Conservation (phyloP, 2,797 vertebrate genomes). For the Babyrousa celebensis region DNA sequence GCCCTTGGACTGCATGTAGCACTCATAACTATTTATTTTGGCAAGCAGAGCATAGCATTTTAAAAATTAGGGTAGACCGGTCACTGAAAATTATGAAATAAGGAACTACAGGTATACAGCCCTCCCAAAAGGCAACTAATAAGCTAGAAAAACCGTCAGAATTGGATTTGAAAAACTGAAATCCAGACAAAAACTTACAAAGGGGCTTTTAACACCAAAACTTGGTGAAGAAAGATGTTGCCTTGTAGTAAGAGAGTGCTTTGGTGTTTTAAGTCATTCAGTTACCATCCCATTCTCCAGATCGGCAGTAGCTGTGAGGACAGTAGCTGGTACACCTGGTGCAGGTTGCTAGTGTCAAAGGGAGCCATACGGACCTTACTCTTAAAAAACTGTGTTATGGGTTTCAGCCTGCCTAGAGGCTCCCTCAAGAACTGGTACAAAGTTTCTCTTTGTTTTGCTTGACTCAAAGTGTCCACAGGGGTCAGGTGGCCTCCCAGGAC, state of each 20-base stretch:
- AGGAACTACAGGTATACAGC: slow-evolving; percentile 13
- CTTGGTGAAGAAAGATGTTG: slow-evolving; percentile 44
- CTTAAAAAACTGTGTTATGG: slow-evolving; percentile 60
- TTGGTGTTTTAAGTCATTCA: slow-evolving; percentile 39
- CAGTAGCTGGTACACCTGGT: neutral
- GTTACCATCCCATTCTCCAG: neutral
- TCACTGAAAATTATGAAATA: slow-evolving; percentile 28
- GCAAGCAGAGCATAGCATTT: neutral
- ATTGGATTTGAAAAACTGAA: slow-evolving; percentile 42
- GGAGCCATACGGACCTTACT: slow-evolving; percentile 34
- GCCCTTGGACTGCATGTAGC: neutral
- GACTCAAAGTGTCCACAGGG: slow-evolving; percentile 8
- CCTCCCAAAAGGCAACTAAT: neutral
- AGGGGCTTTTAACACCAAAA: neutral
- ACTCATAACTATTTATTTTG: slow-evolving; percentile 39
- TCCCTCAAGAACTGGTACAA: slow-evolving; percentile 50
- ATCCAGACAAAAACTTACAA: slow-evolving; percentile 9
- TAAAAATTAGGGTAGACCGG: slow-evolving; percentile 2
- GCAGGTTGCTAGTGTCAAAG: neutral
- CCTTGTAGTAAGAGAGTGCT: slow-evolving; percentile 45
- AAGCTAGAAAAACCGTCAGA: slow-evolving; percentile 47
- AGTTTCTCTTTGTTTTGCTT: slow-evolving; percentile 65
- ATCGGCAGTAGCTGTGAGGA: slow-evolving; percentile 18
- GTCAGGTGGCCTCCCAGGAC: slow-evolving; percentile 3
- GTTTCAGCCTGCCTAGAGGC: neutral